A percentile compares a stretch with the other conserved stretches of the same genome.
phyloP scores from a whole-genome alignment of 2,113 vertebrate species.

The Grammomys dolichurus region DNA sequence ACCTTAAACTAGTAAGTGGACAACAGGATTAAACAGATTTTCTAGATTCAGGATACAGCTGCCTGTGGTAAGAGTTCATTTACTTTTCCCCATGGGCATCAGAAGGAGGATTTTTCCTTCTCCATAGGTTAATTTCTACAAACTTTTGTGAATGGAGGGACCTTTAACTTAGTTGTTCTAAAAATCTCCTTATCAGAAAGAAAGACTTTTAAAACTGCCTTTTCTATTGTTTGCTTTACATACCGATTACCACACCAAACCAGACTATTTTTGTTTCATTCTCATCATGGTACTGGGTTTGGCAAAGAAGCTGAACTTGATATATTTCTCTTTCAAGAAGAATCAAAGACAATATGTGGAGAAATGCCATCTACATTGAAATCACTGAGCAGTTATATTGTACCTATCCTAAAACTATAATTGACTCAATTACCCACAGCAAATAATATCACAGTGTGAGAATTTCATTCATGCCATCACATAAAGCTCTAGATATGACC shows the following conservation, averaged over 20 bases:
- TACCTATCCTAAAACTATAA: not conserved
- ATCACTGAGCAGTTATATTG: not conserved
- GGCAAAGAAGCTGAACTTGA: not conserved
- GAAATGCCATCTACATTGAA: not conserved
- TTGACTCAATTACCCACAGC: not conserved
- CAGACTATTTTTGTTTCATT: not conserved
- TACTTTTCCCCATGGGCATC: accelerated
- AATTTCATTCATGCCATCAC: not conserved
- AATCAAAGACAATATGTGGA: not conserved
- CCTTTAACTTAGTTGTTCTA: not conserved
- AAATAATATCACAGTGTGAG: not conserved
- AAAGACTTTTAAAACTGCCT: not conserved
- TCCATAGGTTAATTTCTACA: not conserved
- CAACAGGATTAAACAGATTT: not conserved
- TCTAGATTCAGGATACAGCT: not conserved
- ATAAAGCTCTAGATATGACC: not conserved
- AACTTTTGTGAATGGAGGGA: not conserved
- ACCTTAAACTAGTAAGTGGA: not conserved
- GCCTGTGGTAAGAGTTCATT: not conserved
- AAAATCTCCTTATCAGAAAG: not conserved
- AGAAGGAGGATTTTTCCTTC: not conserved
- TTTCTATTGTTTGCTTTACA: not conserved
- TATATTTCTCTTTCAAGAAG: constrained; percentile 5
- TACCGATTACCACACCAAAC: not conserved
- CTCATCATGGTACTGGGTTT: not conserved